These are phyloP conservation scores for Pristionchus maxplancki DNA, from an alignment of 2,888 invertebrate species.

Conservation along the genomic window DNA sequence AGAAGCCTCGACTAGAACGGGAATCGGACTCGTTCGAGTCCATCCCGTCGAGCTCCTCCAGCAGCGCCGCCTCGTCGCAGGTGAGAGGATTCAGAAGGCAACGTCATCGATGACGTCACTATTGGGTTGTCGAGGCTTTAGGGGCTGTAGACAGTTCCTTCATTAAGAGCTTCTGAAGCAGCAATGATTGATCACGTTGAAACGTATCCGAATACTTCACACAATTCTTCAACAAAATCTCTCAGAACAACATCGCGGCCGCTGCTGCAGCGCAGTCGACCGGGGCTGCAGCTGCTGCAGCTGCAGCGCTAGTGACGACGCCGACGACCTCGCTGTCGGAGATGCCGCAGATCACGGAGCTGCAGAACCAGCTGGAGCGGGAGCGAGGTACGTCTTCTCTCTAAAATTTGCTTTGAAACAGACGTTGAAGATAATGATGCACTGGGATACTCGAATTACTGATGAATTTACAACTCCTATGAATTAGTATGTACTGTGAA, in stretches of 20 bases:
- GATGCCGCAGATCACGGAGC: slow-evolving; percentile 55
- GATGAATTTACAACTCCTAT: neutral
- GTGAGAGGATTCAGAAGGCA: neutral
- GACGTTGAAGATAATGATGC: neutral
- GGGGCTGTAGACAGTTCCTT: no score
- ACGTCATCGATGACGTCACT: no score
- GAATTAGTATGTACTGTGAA: neutral
- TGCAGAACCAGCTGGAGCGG: slow-evolving; percentile 67
- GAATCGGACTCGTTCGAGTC: slow-evolving; percentile 41
- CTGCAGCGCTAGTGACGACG: slow-evolving; percentile 35
- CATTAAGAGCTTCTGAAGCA: no score
- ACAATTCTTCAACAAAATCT: no score
- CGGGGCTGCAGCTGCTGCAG: neutral
- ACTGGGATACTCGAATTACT: neutral
- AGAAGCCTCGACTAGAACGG: slow-evolving; percentile 43
- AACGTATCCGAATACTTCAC: no score
- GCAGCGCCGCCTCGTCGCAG: slow-evolving; percentile 27
- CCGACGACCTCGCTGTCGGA: slow-evolving; percentile 43
- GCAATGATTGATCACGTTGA: no score
- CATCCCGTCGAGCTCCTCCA: slow-evolving; percentile 29
- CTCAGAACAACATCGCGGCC: neutral
- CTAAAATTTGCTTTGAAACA: no score
- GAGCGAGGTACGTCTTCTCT: slow-evolving; percentile 61
- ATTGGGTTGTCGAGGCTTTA: no score
- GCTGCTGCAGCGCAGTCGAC: neutral